phyloP scores from a whole-genome alignment of 2,888 invertebrate species.

The Drosophila paracracens region DNA sequence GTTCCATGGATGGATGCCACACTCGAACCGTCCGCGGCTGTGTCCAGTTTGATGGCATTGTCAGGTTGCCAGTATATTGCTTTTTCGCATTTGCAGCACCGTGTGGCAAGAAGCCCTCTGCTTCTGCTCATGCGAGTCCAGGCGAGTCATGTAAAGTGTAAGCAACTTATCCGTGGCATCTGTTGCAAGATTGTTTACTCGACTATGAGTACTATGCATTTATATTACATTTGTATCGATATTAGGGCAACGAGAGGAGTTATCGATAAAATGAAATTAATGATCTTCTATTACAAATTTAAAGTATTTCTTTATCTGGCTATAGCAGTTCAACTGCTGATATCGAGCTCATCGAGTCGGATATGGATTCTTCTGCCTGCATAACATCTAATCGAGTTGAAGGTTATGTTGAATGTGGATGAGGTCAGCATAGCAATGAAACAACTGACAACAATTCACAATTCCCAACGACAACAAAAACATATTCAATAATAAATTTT shows the following conservation, averaged over 20 bases:
- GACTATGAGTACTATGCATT: background rate
- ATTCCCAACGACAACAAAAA: slow-evolving; percentile 3
- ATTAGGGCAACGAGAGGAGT: background rate
- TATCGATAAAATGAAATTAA: background rate
- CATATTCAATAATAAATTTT: slow-evolving; percentile 21
- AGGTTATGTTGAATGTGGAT: background rate
- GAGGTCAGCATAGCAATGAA: background rate
- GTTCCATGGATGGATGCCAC: background rate
- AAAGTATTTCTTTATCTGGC: background rate
- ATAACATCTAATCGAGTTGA: background rate
- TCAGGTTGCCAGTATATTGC: slow-evolving; percentile 49
- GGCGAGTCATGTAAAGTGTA: slow-evolving; percentile 10
- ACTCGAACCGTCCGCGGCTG: too few species aligned
- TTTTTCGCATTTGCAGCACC: slow-evolving; percentile 18
- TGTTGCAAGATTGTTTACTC: background rate
- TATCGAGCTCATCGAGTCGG: background rate
- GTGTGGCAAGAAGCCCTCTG: background rate
- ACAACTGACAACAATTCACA: slow-evolving; percentile 4
- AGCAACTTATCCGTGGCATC: background rate
- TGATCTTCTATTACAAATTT: background rate
- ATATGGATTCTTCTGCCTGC: background rate
- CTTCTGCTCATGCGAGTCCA: background rate
- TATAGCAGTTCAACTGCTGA: background rate
- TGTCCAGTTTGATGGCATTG: slow-evolving; percentile 51
- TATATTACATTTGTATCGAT: background rate